These are phyloP conservation scores for Yoshiicerus persimilis DNA, from an alignment of 1,140 invertebrate species.

Conservation along the genomic window DNA sequence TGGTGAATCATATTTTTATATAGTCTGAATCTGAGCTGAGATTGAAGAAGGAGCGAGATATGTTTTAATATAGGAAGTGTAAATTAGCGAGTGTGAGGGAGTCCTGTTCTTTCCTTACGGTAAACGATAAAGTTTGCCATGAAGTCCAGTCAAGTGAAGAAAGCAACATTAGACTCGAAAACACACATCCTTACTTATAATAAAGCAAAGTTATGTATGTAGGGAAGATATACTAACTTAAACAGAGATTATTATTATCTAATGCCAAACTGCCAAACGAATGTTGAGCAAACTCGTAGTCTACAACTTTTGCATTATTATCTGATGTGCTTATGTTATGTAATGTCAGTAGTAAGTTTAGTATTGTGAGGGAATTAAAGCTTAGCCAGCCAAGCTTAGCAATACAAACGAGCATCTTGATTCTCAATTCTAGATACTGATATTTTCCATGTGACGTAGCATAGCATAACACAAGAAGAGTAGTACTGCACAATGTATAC, in stretches of 20 bases:
- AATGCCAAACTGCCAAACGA: neutral
- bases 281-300: neutral
- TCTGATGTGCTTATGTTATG: neutral
- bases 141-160: neutral
- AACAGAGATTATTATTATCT: neutral
- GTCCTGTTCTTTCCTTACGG: slow-evolving; percentile 3
- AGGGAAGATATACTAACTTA: neutral
- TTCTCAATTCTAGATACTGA: neutral
- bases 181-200: neutral
- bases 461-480: too few species aligned
- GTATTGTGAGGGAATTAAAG: neutral
- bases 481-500: too few species aligned
- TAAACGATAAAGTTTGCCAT: neutral
- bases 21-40: too few species aligned
- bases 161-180: neutral
- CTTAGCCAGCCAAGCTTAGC: neutral
- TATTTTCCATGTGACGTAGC: neutral
- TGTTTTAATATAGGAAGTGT: neutral
- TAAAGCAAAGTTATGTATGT: neutral
- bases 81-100: slow-evolving; percentile 11
- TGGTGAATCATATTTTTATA: too few species aligned
- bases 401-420: neutral
- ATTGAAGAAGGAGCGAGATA: neutral
- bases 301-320: neutral
- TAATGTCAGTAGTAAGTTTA: neutral